Percentiles rank a stretch among this genome's conserved stretches.
Conservation (phyloP, 2,888 invertebrate species). For the Hermaeophaga mercurialis region DNA sequence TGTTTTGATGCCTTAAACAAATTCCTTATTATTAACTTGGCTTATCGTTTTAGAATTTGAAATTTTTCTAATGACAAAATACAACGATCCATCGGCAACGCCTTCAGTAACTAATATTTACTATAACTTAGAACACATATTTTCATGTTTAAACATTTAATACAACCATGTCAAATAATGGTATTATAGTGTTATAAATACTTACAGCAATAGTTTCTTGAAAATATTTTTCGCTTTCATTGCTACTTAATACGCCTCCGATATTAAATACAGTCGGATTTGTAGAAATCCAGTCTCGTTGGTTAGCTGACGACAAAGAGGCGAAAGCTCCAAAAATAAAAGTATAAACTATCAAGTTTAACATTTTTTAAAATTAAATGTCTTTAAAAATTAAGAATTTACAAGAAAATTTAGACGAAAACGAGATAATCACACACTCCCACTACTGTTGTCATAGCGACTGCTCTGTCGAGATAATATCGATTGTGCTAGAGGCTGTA, state of each 20-base stretch:
- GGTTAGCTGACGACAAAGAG: constrained; percentile 19
- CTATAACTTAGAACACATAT: too few relatives aligned
- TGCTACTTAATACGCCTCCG: constrained; percentile 89
- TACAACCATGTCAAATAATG: too few relatives aligned
- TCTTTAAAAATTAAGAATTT: constrained; percentile 1
- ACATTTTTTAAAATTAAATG: constrained; percentile 10
- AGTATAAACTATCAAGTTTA: constrained; percentile 7
- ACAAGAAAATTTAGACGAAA: not conserved
- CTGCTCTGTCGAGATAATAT: constrained; percentile 24
- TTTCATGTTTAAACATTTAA: too few relatives aligned
- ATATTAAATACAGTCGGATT: constrained; percentile 73
- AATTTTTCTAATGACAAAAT: too few relatives aligned
- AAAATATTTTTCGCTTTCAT: constrained; percentile 80
- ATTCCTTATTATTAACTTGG: too few relatives aligned
- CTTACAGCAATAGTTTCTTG: constrained; percentile 83
- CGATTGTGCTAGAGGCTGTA: constrained; percentile 19
- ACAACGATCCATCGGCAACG: too few relatives aligned
- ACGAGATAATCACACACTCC: not conserved
- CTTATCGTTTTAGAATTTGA: too few relatives aligned
- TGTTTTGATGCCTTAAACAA: too few relatives aligned
- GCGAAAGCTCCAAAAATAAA: constrained; percentile 1
- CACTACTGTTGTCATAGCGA: constrained; percentile 7
- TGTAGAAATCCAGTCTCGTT: constrained; percentile 44
- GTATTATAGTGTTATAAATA: too few relatives aligned
- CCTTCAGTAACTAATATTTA: too few relatives aligned